Evolutionary conservation across 2,797 vertebrate genomes (phyloP).

Genomic region (Pogonophryne albipinna): DNA sequence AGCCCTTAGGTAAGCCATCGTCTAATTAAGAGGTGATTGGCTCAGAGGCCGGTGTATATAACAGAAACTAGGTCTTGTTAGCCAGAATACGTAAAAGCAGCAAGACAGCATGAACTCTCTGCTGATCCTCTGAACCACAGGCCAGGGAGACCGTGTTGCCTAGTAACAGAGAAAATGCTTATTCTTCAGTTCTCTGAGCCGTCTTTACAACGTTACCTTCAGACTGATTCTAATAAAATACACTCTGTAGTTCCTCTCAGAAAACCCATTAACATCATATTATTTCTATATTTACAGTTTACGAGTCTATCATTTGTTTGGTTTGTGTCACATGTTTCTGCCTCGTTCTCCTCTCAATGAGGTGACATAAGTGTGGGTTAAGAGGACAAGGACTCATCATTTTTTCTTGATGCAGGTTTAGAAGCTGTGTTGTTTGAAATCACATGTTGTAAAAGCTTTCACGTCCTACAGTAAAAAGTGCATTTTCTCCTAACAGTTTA

Average conservation of each 20-base stretch:
- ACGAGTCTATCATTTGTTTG: background rate
- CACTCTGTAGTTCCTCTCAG: no score
- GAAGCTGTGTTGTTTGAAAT: background rate
- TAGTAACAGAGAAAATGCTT: constrained; percentile 65
- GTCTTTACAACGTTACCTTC: no score
- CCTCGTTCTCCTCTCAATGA: constrained; percentile 30
- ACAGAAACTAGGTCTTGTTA: constrained; percentile 54
- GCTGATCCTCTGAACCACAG: constrained; percentile 31
- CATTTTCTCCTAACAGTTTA: background rate
- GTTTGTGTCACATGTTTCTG: constrained; percentile 30
- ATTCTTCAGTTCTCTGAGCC: constrained; percentile 6
- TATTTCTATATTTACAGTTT: no score
- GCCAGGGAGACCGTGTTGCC: constrained; percentile 61
- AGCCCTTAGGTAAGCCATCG: constrained; percentile 14
- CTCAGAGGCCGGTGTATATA: constrained; percentile 9
- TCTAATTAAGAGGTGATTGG: constrained; percentile 35
- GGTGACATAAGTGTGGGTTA: constrained; percentile 48
- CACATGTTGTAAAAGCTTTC: background rate
- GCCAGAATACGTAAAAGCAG: constrained; percentile 32
- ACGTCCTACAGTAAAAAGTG: background rate
- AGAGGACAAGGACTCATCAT: constrained; percentile 18
- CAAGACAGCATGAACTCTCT: constrained; percentile 25
- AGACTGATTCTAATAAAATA: no score
- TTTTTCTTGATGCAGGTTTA: constrained; percentile 14
- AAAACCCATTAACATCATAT: no score